Evolutionary conservation across 2,113 vertebrate genomes (phyloP), one percentile per base, ranked within the genome.

Genomic region (Phrynosoma blainvillii): DNA sequence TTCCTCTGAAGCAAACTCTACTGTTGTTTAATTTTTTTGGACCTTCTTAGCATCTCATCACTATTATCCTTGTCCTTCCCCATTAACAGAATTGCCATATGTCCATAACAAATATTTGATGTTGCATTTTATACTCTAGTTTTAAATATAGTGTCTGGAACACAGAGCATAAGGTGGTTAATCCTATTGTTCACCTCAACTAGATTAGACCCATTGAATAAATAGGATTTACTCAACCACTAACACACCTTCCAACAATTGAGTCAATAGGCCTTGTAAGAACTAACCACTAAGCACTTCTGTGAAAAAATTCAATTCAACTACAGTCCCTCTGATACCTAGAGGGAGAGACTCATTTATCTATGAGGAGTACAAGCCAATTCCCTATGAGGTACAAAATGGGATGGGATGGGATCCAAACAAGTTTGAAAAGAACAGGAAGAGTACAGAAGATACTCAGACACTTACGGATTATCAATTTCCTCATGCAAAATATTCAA

Each of bases 401-500:
- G 54, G 25, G 59, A 16, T 59, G 14, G 14, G 56, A 59, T 62
- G 59, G 59, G 3, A 84, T 27, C 88, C 10, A 92, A 56, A 86
- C 18, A 92, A 84, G 56, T 13, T 66, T 66, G 12, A 88, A 93
- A 91, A 88, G 40, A 23, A 0, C 3, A 0, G 0, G 56, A 92
- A 84, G 14, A 82, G 74, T 54, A 78, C 82, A 87, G 1, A 0
- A 91, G 87, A 89, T 89, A 83, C 71, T 75, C 92, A 93, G 87
- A 62, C 86, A 94, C 98, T 95, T 97, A 99, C 99, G 99, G 99
- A 93, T 99, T 99, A 92, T 99, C 99, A 27, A 99, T 74, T 93
- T 98, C 97, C 82, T 98, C 97, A 4, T 84, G 95, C 87, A 99
- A 97, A 65, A 98, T 95, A 0, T 99, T 99, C 86, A 99, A 97